Evolutionary conservation across 2,888 invertebrate species (phyloP), one percentile per base, ranked within the genome.

Genomic region (Hypsopygia costalis): DNA sequence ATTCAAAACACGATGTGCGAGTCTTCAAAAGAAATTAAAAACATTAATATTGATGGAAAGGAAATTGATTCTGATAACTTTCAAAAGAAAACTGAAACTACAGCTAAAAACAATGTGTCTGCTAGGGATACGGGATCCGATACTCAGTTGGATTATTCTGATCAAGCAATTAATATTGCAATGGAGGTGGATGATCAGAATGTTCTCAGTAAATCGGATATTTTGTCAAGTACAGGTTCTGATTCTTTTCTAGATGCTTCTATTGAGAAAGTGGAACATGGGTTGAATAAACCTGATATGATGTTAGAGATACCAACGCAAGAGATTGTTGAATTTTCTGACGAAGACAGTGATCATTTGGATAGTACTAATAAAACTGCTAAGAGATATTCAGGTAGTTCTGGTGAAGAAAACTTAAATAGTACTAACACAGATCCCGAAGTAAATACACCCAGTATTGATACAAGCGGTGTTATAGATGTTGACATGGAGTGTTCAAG

Each of bases 281-380:
- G 64, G 1, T 51, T 85, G 1, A 68, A 65, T n/a, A 68, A 68
- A 54, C 82, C 82, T 1, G 74, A 86, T 53, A 58, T 69, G 6
- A 86, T 86, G 85, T 45, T 85, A 28, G 78, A 85, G 49, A 85
- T 86, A 55, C 85, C 83, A 3, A 68, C 67, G 1, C 80, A 81
- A 50, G 76, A 78, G 11, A 32, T 78, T 0, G 70, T 77, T 51
- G 72, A 74, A 3, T 37, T 41, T 40, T 52, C 63, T 21, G 66
- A 65, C 49, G 59, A 71, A 27, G 50, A 47, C 27, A 28, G 58
- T 28, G 49, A 50, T 30, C 41, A 47, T 1, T 34, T 34, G 11
- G 34, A 44, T 11, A 21, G 22, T 33, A 33, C 32, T 9, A 0
- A 11, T 27, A 6, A 11, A 38, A 25, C 7, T 12, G 7, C 11